Evolutionary conservation across 1,140 invertebrate species (phyloP), one percentile per base, ranked within the genome.

Genomic region (Papilio xuthus): DNA sequence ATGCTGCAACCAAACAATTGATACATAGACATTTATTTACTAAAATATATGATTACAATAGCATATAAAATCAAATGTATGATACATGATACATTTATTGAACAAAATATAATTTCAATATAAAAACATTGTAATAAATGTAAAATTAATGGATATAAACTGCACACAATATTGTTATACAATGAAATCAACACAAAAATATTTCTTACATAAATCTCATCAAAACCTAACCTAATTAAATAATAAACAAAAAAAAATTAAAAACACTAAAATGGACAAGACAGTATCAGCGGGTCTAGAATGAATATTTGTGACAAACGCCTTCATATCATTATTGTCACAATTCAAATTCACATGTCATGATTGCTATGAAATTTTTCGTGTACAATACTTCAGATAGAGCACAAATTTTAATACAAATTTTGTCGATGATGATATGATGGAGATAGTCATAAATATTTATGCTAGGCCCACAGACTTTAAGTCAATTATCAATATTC

Each of bases 1-100:
- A 71, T 44, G 42, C 42, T 42, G 70, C 70, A 72, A 41, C 70
- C 20, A 72, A 47, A 72, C 44, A 37, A 2, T 37, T 26, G 13
- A 20, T n/a, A 71, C n/a, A 71, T 8, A 26, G n/a, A n/a, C n/a
- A 10, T n/a, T 60, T 60, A 20, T 60, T 10, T 23, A 8, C 53
- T 37, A 69, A 69, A 67, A 15, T 67, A 8, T 53, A 53, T 4
- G 50, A 20, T 20, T 53, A 53, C 18, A 53, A 53, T 15, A 15
- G 26, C 23, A 63, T 28, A 63, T 63, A 26, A 63, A 10, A 53
- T 44, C 9, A 63, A 23, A 23, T 26, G 20, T 63, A 12, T 63
- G 2, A 63, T 15, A 6, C 18, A 53, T 53, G 50, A 2, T n/a
- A 2, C 50, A n/a, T 2, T 53, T 18, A 7, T 3, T 1, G 18